phyloP scores from a whole-genome alignment of 1,140 invertebrate species.

The Tribolium castaneum region DNA sequence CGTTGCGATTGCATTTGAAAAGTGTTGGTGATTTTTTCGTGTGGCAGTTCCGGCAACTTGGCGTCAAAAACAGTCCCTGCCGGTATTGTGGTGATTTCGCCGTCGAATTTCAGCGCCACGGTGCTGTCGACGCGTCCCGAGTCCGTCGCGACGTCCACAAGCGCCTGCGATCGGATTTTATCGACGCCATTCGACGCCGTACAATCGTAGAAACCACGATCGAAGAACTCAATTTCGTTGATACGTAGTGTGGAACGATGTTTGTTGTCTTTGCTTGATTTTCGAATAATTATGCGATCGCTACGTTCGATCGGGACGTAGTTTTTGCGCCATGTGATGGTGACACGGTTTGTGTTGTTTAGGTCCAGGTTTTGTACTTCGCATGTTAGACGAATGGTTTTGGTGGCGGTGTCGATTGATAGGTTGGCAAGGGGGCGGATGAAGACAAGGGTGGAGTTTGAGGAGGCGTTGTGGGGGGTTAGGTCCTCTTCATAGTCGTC shows the following conservation, averaged over 20 bases:
- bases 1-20: neutral
- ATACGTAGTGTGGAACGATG: slow-evolving; percentile 70
- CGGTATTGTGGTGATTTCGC: slow-evolving; percentile 50
- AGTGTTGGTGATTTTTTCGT: slow-evolving; percentile 9
- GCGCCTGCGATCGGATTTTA: slow-evolving; percentile 70
- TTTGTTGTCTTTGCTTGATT: slow-evolving; percentile 44
- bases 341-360: slow-evolving; percentile 63
- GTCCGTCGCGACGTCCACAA: slow-evolving; percentile 68
- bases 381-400: slow-evolving; percentile 72
- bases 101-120: neutral
- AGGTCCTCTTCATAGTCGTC: slow-evolving; percentile 53
- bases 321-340: slow-evolving; percentile 78
- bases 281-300: slow-evolving; percentile 63
- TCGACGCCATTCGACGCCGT: slow-evolving; percentile 72
- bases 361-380: slow-evolving; percentile 67
- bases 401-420: slow-evolving; percentile 71
- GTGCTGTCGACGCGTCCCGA: slow-evolving; percentile 47
- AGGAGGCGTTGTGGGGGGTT: slow-evolving; percentile 19
- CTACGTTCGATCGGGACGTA: slow-evolving; percentile 68
- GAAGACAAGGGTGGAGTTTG: slow-evolving; percentile 61
- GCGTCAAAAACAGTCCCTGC: slow-evolving; percentile 43
- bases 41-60: slow-evolving; percentile 48
- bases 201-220: slow-evolving; percentile 79
- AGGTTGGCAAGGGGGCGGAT: slow-evolving; percentile 69
- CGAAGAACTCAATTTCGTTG: slow-evolving; percentile 71